These are phyloP conservation scores for Calameuta pallipes DNA, from an alignment of 2,888 invertebrate species.

Conservation along the genomic window DNA sequence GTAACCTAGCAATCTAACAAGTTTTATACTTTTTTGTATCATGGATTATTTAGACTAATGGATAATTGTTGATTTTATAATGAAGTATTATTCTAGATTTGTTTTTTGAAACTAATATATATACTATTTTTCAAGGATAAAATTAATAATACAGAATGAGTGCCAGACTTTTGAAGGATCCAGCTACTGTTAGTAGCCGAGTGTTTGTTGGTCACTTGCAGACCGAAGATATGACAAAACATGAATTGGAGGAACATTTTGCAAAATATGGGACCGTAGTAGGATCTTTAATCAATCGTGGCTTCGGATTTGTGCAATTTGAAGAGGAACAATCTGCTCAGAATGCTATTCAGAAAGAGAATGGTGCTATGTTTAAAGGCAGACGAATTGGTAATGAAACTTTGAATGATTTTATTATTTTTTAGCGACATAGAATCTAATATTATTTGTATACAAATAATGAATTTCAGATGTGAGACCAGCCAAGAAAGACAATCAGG, in stretches of 20 bases:
- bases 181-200: conserved; percentile 78
- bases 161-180: conserved; percentile 73
- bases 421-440: not conserved
- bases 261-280: conserved; percentile 77
- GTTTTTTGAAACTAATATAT: not conserved
- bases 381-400: conserved; percentile 76
- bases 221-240: conserved; percentile 73
- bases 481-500: conserved; percentile 55
- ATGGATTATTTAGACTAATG: not conserved
- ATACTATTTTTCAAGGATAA: not conserved
- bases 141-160: conserved; percentile 19
- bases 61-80: not conserved
- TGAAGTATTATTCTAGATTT: not conserved
- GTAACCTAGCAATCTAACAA: not conserved
- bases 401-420: conserved; percentile 36
- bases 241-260: conserved; percentile 81
- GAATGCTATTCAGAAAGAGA: conserved; percentile 78
- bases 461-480: conserved; percentile 56
- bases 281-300: conserved; percentile 79
- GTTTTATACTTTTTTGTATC: not conserved
- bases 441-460: not conserved
- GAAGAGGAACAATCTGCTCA: conserved; percentile 80
- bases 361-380: conserved; percentile 79
- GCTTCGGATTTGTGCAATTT: conserved; percentile 91
- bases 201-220: conserved; percentile 86